phyloP scores from a whole-genome alignment of 2,888 invertebrate species.

The Drosophila maculinotata region DNA sequence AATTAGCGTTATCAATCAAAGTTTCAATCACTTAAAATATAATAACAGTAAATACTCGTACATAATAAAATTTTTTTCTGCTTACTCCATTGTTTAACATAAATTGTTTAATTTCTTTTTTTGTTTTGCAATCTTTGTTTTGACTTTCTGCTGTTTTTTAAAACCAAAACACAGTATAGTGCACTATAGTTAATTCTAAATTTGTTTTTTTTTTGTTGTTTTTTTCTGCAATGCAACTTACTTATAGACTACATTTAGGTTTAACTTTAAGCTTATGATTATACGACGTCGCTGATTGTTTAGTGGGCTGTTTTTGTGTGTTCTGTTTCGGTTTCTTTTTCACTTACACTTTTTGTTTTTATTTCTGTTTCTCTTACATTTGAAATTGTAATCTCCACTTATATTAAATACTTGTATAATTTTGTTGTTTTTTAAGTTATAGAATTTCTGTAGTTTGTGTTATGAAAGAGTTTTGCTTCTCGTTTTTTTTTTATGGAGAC shows the following conservation, averaged over 20 bases:
- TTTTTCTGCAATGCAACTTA: slow-evolving; percentile 69
- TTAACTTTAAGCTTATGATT: slow-evolving; percentile 79
- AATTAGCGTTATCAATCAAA: slow-evolving; percentile 56
- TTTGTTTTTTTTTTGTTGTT: slow-evolving; percentile 19
- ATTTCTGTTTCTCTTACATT: slow-evolving; percentile 22
- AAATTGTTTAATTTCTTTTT: slow-evolving; percentile 36
- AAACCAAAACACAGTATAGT: slow-evolving; percentile 80
- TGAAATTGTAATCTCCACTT: slow-evolving; percentile 35
- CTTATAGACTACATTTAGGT: slow-evolving; percentile 62
- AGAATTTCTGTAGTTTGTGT: slow-evolving; percentile 31
- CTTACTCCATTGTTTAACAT: slow-evolving; percentile 60
- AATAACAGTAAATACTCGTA: slow-evolving; percentile 75
- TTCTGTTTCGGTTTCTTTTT: slow-evolving; percentile 48
- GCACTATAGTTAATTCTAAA: slow-evolving; percentile 63
- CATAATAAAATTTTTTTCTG: slow-evolving; percentile 64
- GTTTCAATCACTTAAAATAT: slow-evolving; percentile 72
- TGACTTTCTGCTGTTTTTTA: slow-evolving; percentile 57
- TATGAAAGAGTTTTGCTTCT: slow-evolving; percentile 18
- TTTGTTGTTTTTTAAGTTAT: slow-evolving; percentile 28
- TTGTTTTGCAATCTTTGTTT: slow-evolving; percentile 33
- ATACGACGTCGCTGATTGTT: slow-evolving; percentile 80
- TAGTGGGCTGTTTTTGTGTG: slow-evolving; percentile 62
- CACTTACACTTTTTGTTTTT: slow-evolving; percentile 32
- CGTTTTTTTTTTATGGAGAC: slow-evolving; percentile 29
- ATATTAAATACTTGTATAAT: slow-evolving; percentile 30